phyloP scores from a whole-genome alignment of 2,113 vertebrate genomes.

The Silurus glanis region DNA sequence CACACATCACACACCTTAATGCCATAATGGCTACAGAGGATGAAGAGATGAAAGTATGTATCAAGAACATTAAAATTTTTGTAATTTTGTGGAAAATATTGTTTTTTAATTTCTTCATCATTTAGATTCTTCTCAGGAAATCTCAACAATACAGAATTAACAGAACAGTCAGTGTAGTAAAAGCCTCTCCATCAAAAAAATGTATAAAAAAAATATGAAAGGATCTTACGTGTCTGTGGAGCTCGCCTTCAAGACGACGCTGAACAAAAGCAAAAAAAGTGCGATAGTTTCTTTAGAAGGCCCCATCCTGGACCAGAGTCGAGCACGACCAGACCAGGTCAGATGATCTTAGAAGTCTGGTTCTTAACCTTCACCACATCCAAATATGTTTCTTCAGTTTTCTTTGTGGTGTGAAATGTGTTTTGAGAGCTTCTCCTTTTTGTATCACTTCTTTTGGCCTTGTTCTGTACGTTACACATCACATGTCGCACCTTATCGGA shows the following conservation, averaged over 20 bases:
- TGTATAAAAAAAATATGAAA: background rate
- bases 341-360: background rate
- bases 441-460: background rate
- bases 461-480: background rate
- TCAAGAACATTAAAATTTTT: background rate
- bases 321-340: background rate
- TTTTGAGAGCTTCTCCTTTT: background rate
- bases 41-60: too few relatives aligned
- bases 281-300: background rate
- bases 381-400: background rate
- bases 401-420: background rate
- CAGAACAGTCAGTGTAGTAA: background rate
- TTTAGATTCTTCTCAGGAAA: background rate
- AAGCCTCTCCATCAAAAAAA: background rate
- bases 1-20: background rate
- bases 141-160: background rate
- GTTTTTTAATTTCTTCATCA: background rate
- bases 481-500: background rate
- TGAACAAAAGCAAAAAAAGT: background rate
- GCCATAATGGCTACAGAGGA: background rate
- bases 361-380: background rate
- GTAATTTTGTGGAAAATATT: background rate
- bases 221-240: background rate
- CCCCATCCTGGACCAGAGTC: background rate
- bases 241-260: background rate